Conservation (phyloP, 2,113 vertebrate species). For the Oceanites oceanicus region DNA sequence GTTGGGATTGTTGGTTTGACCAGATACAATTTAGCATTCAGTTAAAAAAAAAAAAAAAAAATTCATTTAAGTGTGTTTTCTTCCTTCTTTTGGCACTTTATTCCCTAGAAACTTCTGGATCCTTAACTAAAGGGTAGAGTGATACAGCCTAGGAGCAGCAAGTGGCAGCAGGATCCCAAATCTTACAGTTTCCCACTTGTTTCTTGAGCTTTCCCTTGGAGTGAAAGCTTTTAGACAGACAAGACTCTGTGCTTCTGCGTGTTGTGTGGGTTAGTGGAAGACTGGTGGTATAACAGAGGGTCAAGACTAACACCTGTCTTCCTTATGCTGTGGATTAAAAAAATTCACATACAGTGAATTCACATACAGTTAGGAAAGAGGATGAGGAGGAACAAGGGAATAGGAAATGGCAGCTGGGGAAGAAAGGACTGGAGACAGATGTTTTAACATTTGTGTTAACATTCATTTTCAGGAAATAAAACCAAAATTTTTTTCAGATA, state of each 20-base stretch:
- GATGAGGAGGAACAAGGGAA: neutral
- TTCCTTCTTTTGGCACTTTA: neutral
- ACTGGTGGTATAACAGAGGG: neutral
- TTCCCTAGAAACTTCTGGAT: neutral
- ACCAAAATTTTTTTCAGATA: neutral
- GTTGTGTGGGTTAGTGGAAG: neutral
- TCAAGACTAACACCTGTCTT: neutral
- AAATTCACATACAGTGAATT: neutral
- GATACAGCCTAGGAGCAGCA: neutral
- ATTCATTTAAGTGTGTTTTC: neutral
- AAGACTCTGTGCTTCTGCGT: neutral
- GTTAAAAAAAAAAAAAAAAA: neutral
- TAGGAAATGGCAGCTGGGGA: neutral
- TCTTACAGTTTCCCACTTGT: neutral
- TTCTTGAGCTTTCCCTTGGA: neutral
- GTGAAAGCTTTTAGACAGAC: neutral
- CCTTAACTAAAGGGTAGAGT: neutral
- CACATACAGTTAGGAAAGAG: neutral
- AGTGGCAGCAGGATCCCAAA: neutral
- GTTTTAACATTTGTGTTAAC: neutral
- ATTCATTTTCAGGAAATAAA: neutral
- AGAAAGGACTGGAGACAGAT: neutral
- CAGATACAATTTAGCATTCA: neutral
- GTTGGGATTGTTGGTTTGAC: neutral
- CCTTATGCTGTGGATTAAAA: neutral